These are phyloP conservation scores for Baryphthengus martii DNA, from an alignment of 2,113 vertebrate genomes.

Conservation along the genomic window DNA sequence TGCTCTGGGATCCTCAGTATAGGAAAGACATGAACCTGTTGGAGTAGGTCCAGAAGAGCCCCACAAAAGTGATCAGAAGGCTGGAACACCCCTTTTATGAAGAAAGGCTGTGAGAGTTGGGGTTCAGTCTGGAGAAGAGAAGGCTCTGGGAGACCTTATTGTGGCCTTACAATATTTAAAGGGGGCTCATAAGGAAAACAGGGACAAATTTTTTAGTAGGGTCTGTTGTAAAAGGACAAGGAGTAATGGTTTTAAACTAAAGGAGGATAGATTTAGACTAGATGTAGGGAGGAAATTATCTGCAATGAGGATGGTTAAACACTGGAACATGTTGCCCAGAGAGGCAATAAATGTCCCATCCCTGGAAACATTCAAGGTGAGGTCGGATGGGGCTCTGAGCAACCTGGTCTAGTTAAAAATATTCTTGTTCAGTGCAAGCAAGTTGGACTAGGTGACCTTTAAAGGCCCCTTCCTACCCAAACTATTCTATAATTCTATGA, in stretches of 20 bases:
- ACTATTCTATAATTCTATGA: not conserved
- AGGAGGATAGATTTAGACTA: not conserved
- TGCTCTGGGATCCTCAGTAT: not conserved
- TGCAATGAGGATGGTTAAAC: not conserved
- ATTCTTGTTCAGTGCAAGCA: not conserved
- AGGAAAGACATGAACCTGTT: not conserved
- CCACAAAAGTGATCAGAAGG: not conserved
- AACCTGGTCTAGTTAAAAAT: not conserved
- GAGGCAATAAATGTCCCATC: not conserved
- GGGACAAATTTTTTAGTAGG: not conserved
- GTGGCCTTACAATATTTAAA: not conserved
- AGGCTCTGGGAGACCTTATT: not conserved
- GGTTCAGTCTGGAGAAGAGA: not conserved
- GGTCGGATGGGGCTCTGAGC: not conserved
- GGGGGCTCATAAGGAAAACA: not conserved
- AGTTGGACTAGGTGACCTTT: not conserved
- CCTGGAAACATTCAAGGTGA: not conserved
- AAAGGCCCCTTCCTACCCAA: not conserved
- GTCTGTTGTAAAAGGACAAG: not conserved
- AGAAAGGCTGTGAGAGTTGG: not conserved
- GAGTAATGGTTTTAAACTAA: not conserved
- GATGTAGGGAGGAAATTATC: not conserved
- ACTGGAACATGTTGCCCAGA: not conserved
- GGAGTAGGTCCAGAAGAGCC: not conserved
- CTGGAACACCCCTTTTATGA: not conserved